A percentile compares a stretch with the other conserved stretches of the same genome.
Conservation (phyloP, 2,888 invertebrate species). For the Blera fallax region DNA sequence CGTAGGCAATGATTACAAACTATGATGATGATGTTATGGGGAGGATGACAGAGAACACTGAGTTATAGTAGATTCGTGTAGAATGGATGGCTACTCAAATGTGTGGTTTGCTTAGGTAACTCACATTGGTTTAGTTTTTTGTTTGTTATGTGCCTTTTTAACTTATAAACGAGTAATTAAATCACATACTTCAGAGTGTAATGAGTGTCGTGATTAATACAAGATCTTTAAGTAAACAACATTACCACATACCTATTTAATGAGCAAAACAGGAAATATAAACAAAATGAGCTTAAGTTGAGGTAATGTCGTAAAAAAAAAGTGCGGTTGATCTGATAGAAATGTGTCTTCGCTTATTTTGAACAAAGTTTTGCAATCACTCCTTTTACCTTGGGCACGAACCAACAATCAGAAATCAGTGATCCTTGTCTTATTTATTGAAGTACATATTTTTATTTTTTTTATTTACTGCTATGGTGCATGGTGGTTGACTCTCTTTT, state of each 20-base stretch:
- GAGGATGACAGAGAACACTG: slow-evolving; percentile 10
- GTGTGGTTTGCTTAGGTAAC: slow-evolving; percentile 48
- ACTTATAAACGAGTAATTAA: background rate
- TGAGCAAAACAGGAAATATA: background rate
- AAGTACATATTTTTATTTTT: too few species aligned
- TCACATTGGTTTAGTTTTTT: slow-evolving; percentile 8
- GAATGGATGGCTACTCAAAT: slow-evolving; percentile 37
- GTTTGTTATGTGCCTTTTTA: background rate
- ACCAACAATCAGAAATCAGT: too few species aligned
- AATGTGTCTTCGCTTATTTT: too few species aligned
- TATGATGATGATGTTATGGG: slow-evolving; percentile 12
- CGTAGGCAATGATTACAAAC: slow-evolving; percentile 13
- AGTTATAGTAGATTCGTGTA: slow-evolving; percentile 37
- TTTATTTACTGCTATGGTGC: too few species aligned
- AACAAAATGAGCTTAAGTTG: background rate
- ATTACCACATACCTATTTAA: background rate
- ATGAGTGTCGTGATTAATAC: slow-evolving; percentile 7
- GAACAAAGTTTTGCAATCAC: too few species aligned
- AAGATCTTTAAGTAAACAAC: background rate
- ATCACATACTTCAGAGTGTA: background rate
- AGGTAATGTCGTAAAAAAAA: background rate
- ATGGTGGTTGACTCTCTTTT: too few species aligned
- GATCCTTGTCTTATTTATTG: too few species aligned
- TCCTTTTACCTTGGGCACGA: too few species aligned
- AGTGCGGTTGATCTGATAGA: background rate